Evolutionary conservation across 2,797 vertebrate species (phyloP).

Genomic region (Champsocephalus esox): DNA sequence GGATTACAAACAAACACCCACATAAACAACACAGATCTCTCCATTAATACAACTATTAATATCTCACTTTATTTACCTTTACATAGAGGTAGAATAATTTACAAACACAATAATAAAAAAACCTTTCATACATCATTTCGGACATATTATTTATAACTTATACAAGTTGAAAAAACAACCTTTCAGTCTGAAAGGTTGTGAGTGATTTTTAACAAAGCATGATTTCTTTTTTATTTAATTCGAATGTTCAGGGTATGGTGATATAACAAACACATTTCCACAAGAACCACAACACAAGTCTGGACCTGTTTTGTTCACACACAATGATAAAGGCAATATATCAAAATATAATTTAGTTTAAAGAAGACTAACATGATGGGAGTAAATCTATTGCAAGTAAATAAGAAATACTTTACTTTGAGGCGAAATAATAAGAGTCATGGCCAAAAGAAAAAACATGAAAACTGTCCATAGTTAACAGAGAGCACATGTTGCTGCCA

Average conservation of each 20-base stretch:
- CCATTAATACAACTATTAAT: slow-evolving; percentile 12
- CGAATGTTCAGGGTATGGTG: not conserved
- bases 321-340: not conserved
- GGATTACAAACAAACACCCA: not conserved
- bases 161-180: slow-evolving; percentile 15
- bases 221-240: not conserved
- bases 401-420: not conserved
- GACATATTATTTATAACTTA: slow-evolving; percentile 29
- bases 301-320: slow-evolving; percentile 1
- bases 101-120: slow-evolving; percentile 49
- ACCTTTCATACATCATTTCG: slow-evolving; percentile 40
- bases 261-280: not conserved
- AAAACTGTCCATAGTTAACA: not conserved
- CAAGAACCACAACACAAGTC: slow-evolving; percentile 12
- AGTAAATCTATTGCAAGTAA: not conserved
- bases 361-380: not conserved
- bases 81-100: slow-evolving; percentile 63
- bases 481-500: not conserved
- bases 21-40: not conserved
- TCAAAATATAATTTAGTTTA: not conserved
- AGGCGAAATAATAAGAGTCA: not conserved
- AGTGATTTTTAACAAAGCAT: not conserved
- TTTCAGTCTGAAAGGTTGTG: not conserved
- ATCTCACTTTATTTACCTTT: slow-evolving; percentile 62
- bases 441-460: not conserved